A percentile compares a stretch with the other conserved stretches of the same genome.
Evolutionary conservation across 1,140 invertebrate species (phyloP).

Genomic region (Adelges cooleyi): DNA sequence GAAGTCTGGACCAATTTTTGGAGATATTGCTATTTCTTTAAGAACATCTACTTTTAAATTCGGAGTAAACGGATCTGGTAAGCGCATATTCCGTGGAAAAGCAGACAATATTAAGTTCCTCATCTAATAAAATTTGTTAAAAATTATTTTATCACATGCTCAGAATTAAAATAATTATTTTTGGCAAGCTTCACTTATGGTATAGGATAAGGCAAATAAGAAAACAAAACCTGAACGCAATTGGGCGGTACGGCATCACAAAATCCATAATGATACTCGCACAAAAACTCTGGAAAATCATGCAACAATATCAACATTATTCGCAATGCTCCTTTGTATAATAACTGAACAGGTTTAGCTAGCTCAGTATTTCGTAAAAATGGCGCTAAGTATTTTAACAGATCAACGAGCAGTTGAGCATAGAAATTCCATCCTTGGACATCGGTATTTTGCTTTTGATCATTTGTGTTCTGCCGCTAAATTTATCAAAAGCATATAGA

Average conservation of each 20-base stretch:
- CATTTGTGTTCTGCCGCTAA: too few species aligned
- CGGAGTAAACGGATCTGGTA: constrained; percentile 96
- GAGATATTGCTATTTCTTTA: constrained; percentile 50
- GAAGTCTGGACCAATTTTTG: constrained; percentile 82
- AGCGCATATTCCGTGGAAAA: constrained; percentile 91
- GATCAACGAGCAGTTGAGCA: constrained; percentile 83
- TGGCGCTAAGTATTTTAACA: constrained; percentile 93
- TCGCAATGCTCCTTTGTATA: constrained; percentile 93
- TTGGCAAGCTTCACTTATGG: too few species aligned
- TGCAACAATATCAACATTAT: constrained; percentile 94
- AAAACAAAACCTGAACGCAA: constrained; percentile 63
- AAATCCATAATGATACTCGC: constrained; percentile 98
- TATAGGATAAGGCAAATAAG: too few species aligned
- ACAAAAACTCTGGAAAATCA: constrained; percentile 98
- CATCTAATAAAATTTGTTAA: too few species aligned
- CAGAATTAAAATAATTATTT: too few species aligned
- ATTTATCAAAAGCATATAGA: neutral
- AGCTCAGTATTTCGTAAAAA: constrained; percentile 94
- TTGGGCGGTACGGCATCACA: constrained; percentile 98
- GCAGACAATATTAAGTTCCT: constrained; percentile 94
- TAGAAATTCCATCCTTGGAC: constrained; percentile 66
- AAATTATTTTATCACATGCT: too few species aligned
- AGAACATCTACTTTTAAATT: constrained; percentile 92
- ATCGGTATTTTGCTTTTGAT: too few species aligned
- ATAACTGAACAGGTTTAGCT: constrained; percentile 75